These are phyloP conservation scores for Pseudomyrmex sp. DNA, from an alignment of 1,140 invertebrate species.

Conservation along the genomic window DNA sequence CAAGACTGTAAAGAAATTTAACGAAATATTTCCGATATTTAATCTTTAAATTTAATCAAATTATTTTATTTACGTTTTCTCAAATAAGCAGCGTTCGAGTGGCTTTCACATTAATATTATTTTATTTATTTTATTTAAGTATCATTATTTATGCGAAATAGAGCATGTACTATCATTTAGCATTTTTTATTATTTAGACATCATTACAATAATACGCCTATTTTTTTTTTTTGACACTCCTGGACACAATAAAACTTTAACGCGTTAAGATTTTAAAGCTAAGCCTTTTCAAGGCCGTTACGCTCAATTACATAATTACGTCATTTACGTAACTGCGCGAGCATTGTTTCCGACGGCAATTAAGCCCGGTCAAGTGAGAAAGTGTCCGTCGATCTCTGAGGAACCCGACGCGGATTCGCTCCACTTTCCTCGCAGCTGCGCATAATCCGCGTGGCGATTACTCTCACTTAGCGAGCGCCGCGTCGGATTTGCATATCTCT, in stretches of 20 bases:
- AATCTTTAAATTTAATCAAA: too few relatives aligned
- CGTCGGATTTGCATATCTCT: constrained; percentile 56
- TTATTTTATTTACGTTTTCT: too few relatives aligned
- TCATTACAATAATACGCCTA: too few relatives aligned
- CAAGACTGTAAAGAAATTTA: constrained; percentile 87
- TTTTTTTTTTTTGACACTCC: background rate
- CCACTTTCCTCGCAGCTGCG: constrained; percentile 30
- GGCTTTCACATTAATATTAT: too few relatives aligned
- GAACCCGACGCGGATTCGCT: background rate
- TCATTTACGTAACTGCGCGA: constrained; percentile 20
- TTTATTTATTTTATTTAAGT: too few relatives aligned
- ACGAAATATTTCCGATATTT: too few relatives aligned
- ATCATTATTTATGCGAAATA: too few relatives aligned
- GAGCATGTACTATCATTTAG: background rate
- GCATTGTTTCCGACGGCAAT: constrained; percentile 46
- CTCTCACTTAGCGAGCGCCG: constrained; percentile 31
- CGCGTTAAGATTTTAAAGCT: background rate
- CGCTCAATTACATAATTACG: constrained; percentile 27
- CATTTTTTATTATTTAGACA: background rate
- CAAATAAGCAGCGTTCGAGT: too few relatives aligned
- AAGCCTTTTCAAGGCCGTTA: background rate
- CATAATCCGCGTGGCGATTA: constrained; percentile 48
- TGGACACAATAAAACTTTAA: background rate
- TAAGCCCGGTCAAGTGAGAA: constrained; percentile 20
- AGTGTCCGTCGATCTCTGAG: constrained; percentile 4